Base-by-base conservation (phyloP, 2,888 invertebrate genomes). In the Tiliacea citrago region DNA sequence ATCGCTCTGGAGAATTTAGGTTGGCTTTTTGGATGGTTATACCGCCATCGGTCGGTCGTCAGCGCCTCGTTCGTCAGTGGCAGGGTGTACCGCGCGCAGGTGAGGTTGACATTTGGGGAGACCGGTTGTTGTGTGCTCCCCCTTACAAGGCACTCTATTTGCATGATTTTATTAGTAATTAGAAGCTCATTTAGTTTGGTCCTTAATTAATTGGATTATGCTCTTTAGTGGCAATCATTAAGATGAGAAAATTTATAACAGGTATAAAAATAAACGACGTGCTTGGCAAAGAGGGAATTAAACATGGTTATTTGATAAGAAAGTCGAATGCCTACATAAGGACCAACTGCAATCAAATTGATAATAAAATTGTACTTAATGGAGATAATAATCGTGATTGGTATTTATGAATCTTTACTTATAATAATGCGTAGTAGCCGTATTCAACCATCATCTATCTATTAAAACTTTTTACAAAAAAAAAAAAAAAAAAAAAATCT, bases 101-200 rank as follows among this genome's bases (percentile, higher is more conserved):
- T n/a, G n/a, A n/a, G n/a, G n/a, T n/a, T n/a, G n/a, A n/a, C n/a
- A n/a, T n/a, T n/a, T n/a, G n/a, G n/a, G n/a, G n/a, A n/a, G n/a
- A n/a, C n/a, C n/a, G n/a, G n/a, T n/a, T n/a, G n/a, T n/a, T n/a
- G n/a, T n/a, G n/a, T n/a, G n/a, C n/a, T n/a, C n/a, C n/a, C n/a
- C n/a, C n/a, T n/a, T n/a, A n/a, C n/a, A 67, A 62, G 42, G 51
- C 5, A 2, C 45, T 29, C 4, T 68, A 57, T 65, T 74, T 35
- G n/a, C 57, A 71, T 55, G 4, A 29, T 67, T 67, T 58, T 58
- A 75, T 47, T 51, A 57, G 16, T 73, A 62, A 68, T 62, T 68
- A 68, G n/a, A 53, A 49, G 35, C 29, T 62, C 47, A 45, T 42
- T 58, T 61, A 13, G 9, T 24, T 55, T 3, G 4, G 3, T 29